Percentiles rank a stretch among this genome's conserved stretches.
Conservation (phyloP, 1,140 invertebrate genomes). For the Macrotrachela quadricornifera region DNA sequence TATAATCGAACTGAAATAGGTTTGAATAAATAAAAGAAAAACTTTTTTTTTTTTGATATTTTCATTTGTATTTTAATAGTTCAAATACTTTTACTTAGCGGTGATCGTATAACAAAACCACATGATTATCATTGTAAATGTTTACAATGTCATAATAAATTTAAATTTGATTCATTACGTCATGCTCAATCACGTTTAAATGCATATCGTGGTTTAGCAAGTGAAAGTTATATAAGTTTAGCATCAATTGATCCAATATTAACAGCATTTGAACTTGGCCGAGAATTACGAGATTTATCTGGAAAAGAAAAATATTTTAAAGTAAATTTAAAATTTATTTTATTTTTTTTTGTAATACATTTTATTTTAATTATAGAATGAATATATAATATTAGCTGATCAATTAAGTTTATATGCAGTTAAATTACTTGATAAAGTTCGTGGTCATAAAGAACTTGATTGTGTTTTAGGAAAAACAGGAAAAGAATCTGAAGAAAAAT, state of each 20-base stretch:
- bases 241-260: conserved; percentile 42
- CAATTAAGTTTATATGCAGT: conserved; percentile 31
- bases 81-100: conserved; percentile 11
- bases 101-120: conserved; percentile 30
- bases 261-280: conserved; percentile 37
- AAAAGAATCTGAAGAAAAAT: conserved; percentile 15
- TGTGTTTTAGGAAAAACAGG: conserved; percentile 19
- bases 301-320: conserved; percentile 9
- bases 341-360: background rate
- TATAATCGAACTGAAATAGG: conserved; percentile 24
- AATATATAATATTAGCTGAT: conserved; percentile 35
- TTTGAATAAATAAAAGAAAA: background rate
- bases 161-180: conserved; percentile 19
- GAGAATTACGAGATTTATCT: conserved; percentile 31
- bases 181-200: conserved; percentile 19
- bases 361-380: conserved; percentile 15
- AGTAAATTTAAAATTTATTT: background rate
- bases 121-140: conserved; percentile 40
- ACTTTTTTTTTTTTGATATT: too few species aligned
- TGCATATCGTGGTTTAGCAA: conserved; percentile 22
- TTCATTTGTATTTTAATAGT: too few species aligned
- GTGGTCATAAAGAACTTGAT: conserved; percentile 23
- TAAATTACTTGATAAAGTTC: conserved; percentile 20
- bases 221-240: conserved; percentile 40
- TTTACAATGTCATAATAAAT: conserved; percentile 32